Base-by-base conservation (phyloP, 2,888 invertebrate species). In the Sminthurides aquaticus region DNA sequence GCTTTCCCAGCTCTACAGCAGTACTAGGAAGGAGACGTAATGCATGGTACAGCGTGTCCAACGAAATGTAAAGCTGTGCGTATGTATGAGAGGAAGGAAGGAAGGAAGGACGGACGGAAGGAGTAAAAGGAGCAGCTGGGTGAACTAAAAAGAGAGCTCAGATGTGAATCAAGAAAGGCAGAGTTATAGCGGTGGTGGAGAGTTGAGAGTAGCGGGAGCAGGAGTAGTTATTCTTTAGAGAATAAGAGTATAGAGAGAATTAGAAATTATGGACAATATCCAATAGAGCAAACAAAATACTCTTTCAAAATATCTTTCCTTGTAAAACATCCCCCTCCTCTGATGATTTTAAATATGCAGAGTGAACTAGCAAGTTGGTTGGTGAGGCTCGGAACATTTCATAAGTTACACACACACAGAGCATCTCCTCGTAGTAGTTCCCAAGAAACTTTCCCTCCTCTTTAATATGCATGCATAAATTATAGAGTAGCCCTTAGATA, bases 391-490 rank as follows among this genome's bases (percentile, higher is more conserved):
- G n/a, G 43, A 11, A 11, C 43, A 34, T 34, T 34, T 34, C 43
- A 34, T 34, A 34, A 34, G 43, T 34, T 34, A 15, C 8, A 5
- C 15, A 11, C 43, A 5, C 43, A n/a, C n/a, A n/a, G n/a, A 15
- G 11, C 48, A 43, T 54, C 54, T 22, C 26, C 54, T 11, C n/a
- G n/a, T n/a, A n/a, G n/a, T n/a, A n/a, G n/a, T n/a, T n/a, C n/a
- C n/a, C n/a, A n/a, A n/a, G n/a, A 18, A 22, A 25, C 62, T 34
- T 57, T 52, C 55, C 52, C 48, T 25, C 24, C 67, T 69, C 68
- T 68, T 73, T 71, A 73, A 73, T 68, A 73, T 71, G 70, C 73
- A 68, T 65, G 73, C 69, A 73, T 73, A 71, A 73, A 73, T 73
- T 73, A 73, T 71, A 67, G 68, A 64, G 62, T 61, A 70, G 66